Conservation (phyloP, 2,888 invertebrate genomes). For the Caenorhabditis wallacei region DNA sequence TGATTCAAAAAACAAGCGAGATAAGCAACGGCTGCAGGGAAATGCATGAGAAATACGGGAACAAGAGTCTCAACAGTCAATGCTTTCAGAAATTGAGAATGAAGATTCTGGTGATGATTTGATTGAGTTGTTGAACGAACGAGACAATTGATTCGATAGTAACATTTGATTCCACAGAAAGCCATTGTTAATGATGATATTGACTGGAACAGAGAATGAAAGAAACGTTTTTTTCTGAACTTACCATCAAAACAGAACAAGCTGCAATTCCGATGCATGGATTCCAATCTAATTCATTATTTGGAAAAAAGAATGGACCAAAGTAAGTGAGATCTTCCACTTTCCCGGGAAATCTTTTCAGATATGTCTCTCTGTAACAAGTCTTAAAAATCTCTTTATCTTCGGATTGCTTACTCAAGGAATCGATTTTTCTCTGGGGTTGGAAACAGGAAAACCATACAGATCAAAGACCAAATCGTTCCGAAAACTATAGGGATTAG, state of each 20-base stretch:
- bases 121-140: conserved; percentile 29
- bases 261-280: conserved; percentile 27
- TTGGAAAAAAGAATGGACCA: conserved; percentile 34
- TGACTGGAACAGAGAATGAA: neutral
- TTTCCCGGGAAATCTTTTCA: conserved; percentile 24
- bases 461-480: conserved; percentile 24
- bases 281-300: conserved; percentile 21
- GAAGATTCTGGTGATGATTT: conserved; percentile 8
- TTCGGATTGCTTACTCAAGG: neutral
- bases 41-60: conserved; percentile 32
- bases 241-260: conserved; percentile 26
- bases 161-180: conserved; percentile 35
- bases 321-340: conserved; percentile 43
- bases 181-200: conserved; percentile 33
- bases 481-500: conserved; percentile 26
- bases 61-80: conserved; percentile 31
- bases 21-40: conserved; percentile 35
- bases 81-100: conserved; percentile 24
- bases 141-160: conserved; percentile 35
- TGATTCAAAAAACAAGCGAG: conserved; percentile 12
- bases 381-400: neutral
- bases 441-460: conserved; percentile 35
- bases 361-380: conserved; percentile 17
- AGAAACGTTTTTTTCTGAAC: neutral
- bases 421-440: conserved; percentile 8